Conservation (phyloP, 2,888 invertebrate genomes). For the Chrysina gloriosa region DNA sequence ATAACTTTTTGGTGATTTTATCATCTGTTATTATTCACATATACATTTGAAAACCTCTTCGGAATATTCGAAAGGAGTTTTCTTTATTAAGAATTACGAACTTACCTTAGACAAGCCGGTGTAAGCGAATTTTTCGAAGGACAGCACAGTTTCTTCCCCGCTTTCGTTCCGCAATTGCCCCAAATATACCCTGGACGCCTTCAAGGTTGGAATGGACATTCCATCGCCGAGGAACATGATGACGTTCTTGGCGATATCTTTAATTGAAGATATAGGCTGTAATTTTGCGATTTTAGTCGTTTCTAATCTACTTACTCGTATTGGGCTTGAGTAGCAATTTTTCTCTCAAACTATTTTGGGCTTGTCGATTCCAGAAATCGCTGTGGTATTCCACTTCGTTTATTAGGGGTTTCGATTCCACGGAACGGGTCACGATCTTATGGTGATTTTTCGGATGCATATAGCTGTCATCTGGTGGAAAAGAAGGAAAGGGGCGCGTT, state of each 20-base stretch:
- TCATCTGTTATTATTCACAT: no score
- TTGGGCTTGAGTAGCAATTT: conserved; percentile 45
- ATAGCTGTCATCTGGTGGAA: conserved; percentile 13
- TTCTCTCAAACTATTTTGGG: conserved; percentile 58
- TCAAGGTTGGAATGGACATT: conserved; percentile 85
- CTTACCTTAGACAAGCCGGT: conserved; percentile 81
- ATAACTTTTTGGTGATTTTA: no score
- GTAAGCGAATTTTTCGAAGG: conserved; percentile 81
- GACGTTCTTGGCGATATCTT: conserved; percentile 75
- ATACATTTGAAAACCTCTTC: no score
- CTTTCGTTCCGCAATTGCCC: conserved; percentile 71
- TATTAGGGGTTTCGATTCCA: not conserved
- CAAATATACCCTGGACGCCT: conserved; percentile 79
- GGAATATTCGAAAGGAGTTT: no score
- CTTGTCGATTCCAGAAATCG: conserved; percentile 60
- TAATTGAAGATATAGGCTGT: no score
- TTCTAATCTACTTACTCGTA: conserved; percentile 31
- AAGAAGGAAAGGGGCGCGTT: no score
- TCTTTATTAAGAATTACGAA: no score
- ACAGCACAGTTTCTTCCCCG: conserved; percentile 78
- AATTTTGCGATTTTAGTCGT: not conserved
- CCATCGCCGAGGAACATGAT: conserved; percentile 90
- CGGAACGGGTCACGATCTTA: not conserved
- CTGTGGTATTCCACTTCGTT: conserved; percentile 41
- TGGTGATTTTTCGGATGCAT: conserved; percentile 15